Evolutionary conservation across 1,140 invertebrate species (phyloP), one percentile per base, ranked within the genome.

Genomic region (Pseudachorutes palmiensis): DNA sequence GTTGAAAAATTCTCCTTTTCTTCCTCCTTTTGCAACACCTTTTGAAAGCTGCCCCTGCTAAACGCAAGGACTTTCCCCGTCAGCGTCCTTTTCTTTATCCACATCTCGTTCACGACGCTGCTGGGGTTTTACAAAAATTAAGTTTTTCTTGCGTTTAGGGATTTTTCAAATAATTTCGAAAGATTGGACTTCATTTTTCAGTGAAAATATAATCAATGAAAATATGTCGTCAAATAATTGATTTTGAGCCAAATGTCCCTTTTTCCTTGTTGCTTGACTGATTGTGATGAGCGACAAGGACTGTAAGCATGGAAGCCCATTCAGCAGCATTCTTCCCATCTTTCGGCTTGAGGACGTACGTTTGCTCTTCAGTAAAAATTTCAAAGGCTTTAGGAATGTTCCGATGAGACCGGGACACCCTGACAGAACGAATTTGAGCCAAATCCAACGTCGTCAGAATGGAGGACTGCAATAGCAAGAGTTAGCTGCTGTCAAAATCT

Each of bases 341-440:
- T 79, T 91, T 93, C 3, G 93, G 92, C 81, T 95, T 96, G 62
- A 96, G 83, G 74, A 94, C 90, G 73, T 92, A 85, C 9, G 89
- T 91, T 76, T 92, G 89, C 76, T 95, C 91, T 58, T 89, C 88
- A 0, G 93, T 95, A 79, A 96, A 96, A 69, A 97, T 95, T 82
- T 97, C 93, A 81, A 97, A 96, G 1, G 92, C 92, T 79, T 92
- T 93, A 12, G 93, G 92, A 75, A 96, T 93, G 76, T 92, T 92
- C 62, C 90, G 84, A 57, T 87, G 88, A 24, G 88, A 87, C 64
- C 89, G 81, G 0, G 87, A 88, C 9, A 94, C 92, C 77, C 94
- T 91, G 0, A 97, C 92, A 70, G 89, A 93, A 33, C 91, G 84
- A 65, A 97, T 94, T 79, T 94, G 90, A 77, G 92, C 89, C 0